Evolutionary conservation across 2,888 invertebrate genomes (phyloP).

Genomic region (Mythimna impura): DNA sequence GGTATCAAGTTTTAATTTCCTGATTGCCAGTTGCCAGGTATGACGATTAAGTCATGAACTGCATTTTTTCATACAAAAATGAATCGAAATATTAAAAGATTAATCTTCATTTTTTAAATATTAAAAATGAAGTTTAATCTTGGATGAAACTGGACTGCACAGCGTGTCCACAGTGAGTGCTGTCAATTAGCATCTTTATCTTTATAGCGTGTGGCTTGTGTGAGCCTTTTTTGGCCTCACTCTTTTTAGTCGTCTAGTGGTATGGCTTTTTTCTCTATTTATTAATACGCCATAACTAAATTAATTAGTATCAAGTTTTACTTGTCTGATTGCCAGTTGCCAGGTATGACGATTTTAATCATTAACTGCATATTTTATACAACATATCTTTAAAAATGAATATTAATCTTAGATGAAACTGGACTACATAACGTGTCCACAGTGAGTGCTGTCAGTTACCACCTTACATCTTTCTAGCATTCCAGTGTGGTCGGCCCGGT

Average conservation of each 20-base stretch:
- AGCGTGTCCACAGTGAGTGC: constrained; percentile 91
- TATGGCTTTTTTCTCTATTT: constrained; percentile 55
- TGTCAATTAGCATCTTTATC: constrained; percentile 83
- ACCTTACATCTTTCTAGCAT: too few relatives aligned
- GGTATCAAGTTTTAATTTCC: constrained; percentile 5
- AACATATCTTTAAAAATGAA: too few relatives aligned
- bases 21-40: background rate
- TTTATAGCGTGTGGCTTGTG: constrained; percentile 62
- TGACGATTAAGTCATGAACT: background rate
- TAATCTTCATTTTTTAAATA: too few relatives aligned
- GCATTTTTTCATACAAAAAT: background rate
- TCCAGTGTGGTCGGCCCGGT: too few relatives aligned
- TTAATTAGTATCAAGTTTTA: constrained; percentile 10
- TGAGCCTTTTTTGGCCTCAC: constrained; percentile 61
- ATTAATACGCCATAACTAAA: background rate
- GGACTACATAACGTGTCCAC: background rate
- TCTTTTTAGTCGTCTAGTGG: constrained; percentile 37
- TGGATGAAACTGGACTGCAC: constrained; percentile 75
- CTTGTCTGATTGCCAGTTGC: background rate
- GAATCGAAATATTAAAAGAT: too few relatives aligned
- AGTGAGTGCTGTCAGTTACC: too few relatives aligned
- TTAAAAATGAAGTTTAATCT: too few relatives aligned
- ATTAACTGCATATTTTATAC: background rate
- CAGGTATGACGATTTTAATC: background rate
- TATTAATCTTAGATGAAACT: background rate